A percentile compares a stretch with the other conserved stretches of the same genome.
phyloP scores from a whole-genome alignment of 2,888 invertebrate genomes.

The Coenonympha arcania region DNA sequence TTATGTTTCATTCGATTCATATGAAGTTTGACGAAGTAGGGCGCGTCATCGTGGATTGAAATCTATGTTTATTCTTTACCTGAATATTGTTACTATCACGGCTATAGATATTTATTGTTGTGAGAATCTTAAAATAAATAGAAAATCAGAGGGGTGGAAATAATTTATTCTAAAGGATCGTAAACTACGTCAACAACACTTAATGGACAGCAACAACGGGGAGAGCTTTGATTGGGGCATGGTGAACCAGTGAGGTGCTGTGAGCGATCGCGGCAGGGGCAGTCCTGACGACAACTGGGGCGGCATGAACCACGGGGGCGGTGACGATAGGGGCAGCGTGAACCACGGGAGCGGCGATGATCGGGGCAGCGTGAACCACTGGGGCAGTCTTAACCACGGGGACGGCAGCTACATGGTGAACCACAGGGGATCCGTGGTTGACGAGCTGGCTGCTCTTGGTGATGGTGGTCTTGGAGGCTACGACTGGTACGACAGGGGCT shows the following conservation, averaged over 20 bases:
- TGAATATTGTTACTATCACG: no score
- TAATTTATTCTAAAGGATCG: constrained; percentile 22
- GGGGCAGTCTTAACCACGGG: constrained; percentile 35
- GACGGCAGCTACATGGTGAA: constrained; percentile 38
- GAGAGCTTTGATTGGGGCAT: constrained; percentile 51
- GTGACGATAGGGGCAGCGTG: constrained; percentile 36
- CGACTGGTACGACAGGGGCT: constrained; percentile 49
- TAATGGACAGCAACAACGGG: constrained; percentile 52
- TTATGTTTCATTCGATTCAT: no score
- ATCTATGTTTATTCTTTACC: no score
- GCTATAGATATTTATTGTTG: no score
- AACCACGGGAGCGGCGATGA: constrained; percentile 41
- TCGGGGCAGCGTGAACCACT: constrained; percentile 39
- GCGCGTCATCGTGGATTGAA: no score
- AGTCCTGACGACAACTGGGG: constrained; percentile 55
- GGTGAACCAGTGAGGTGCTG: constrained; percentile 60
- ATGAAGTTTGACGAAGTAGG: no score
- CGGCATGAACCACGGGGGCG: constrained; percentile 41
- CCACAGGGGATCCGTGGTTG: constrained; percentile 57
- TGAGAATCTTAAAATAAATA: not conserved
- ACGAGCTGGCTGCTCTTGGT: constrained; percentile 67
- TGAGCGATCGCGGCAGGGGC: constrained; percentile 55
- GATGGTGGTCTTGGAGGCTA: constrained; percentile 58
- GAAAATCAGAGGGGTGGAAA: constrained; percentile 11
- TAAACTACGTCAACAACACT: constrained; percentile 11